Evolutionary conservation across 2,888 invertebrate species (phyloP), one percentile per base, ranked within the genome.

Genomic region (Sussaba pulchella): DNA sequence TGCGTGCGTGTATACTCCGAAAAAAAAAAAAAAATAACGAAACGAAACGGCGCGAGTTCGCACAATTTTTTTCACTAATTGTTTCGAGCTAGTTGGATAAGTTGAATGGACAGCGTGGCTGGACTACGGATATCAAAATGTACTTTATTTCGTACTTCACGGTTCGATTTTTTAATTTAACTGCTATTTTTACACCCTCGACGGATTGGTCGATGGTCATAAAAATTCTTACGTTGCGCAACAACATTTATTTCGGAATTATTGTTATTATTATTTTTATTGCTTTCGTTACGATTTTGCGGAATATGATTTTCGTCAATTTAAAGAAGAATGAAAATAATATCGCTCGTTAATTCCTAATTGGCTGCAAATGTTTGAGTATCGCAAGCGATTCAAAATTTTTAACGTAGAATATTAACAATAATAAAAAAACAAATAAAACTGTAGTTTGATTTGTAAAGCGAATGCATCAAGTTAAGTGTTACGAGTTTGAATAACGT

Each of bases 11-110:
- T 9, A 52, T 6, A 12, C 41, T 12, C 14, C 24, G 45, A 6
- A 31, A 31, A 31, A 31, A 31, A 31, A 31, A 31, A 31, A 31
- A 5, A 31, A 31, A 31, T 31, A 31, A 31, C 2, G 6, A 31
- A 31, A 31, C 2, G 6, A 31, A 45, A 14, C 19, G 2, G 9
- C 57, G 31, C n/a, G 24, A 17, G 21, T 26, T 66, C 50, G 21
- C 12, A n/a, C n/a, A 50, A 70, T 64, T 70, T 81, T 73, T 63
- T 26, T 36, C 66, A 63, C 54, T 81, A 73, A 81, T 81, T 76
- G 61, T 76, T 81, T 72, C 76, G 54, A 5, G 64, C 67, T 72
- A 81, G 72, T 76, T 81, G 69, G 63, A 69, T 76, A 67, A 81
- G 80, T 76, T 72, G 72, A 76, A 57, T 72, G 76, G 17, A 57